Conservation (phyloP, 2,113 vertebrate genomes). For the Cephalopholis sonnerati region DNA sequence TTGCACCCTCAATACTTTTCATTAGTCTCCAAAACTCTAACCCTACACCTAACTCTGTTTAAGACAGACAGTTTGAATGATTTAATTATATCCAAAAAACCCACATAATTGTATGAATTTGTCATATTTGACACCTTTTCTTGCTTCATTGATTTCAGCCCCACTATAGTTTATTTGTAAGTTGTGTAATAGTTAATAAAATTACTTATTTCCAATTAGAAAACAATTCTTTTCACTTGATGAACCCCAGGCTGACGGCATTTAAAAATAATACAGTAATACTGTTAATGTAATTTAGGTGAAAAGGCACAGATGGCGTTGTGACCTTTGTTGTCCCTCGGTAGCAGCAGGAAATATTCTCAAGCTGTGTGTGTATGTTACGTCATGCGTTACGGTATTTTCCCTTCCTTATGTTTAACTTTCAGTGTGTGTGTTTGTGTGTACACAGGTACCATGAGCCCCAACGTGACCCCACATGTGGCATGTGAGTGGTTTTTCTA, state of each 20-base stretch:
- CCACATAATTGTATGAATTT: background rate
- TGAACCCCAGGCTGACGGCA: no score
- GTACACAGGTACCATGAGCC: conserved; percentile 43
- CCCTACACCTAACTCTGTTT: no score
- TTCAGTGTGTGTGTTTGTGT: conserved; percentile 16
- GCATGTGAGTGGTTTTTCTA: conserved; percentile 4
- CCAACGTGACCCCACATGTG: background rate
- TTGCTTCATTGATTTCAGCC: background rate
- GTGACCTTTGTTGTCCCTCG: conserved; percentile 19
- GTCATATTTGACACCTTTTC: background rate
- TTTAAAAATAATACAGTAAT: background rate
- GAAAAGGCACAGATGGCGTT: conserved; percentile 3
- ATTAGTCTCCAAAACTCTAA: no score
- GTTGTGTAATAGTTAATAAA: background rate
- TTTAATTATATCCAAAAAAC: background rate
- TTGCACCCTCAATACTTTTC: no score
- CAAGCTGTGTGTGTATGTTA: conserved; percentile 32
- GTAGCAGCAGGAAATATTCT: conserved; percentile 57
- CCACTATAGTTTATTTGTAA: background rate
- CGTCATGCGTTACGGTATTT: background rate
- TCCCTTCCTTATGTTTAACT: conserved; percentile 1
- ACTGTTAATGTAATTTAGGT: background rate
- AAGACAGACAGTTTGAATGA: no score
- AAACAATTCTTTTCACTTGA: no score
- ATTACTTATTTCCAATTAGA: no score